phyloP scores from a whole-genome alignment of 2,113 vertebrate genomes.

The Oreochromis niloticus region DNA sequence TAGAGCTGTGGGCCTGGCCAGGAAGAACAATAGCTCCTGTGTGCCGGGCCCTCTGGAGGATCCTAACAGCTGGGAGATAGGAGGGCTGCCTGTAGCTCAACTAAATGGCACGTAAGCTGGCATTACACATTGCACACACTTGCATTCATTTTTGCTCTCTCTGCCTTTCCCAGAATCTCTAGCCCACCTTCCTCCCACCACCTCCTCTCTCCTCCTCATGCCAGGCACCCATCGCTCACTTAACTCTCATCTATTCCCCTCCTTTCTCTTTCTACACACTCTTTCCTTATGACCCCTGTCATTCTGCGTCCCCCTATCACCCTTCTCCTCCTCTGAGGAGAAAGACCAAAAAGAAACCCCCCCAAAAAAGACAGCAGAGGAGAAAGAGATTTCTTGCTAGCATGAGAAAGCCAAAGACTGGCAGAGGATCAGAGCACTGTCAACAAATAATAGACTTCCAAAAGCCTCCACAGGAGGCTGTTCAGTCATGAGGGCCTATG shows the following conservation, averaged over 20 bases:
- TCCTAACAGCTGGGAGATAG: constrained; percentile 71
- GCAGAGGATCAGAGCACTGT: constrained; percentile 63
- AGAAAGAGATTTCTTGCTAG: constrained; percentile 27
- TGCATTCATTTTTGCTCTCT: neutral
- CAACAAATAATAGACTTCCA: constrained; percentile 60
- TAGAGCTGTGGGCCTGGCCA: constrained; percentile 48
- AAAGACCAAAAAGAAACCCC: neutral
- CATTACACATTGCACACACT: neutral
- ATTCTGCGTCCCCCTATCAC: neutral
- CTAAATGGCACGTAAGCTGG: constrained; percentile 35
- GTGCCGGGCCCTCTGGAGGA: constrained; percentile 55
- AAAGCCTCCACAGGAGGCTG: constrained; percentile 37
- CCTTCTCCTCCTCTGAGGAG: constrained; percentile 1
- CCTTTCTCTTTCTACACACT: neutral
- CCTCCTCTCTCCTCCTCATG: neutral
- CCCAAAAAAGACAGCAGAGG: neutral
- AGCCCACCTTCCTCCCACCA: constrained; percentile 4
- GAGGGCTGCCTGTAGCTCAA: constrained; percentile 33
- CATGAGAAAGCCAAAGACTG: constrained; percentile 48
- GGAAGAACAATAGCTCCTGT: constrained; percentile 71
- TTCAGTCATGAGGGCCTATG: constrained; percentile 20
- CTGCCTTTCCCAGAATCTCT: constrained; percentile 20
- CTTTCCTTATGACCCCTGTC: neutral
- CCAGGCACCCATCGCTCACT: neutral
- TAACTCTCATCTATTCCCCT: neutral